A percentile compares a stretch with the other conserved stretches of the same genome.
Evolutionary conservation across 2,888 invertebrate species (phyloP).

Genomic region (Campoplex capitator): DNA sequence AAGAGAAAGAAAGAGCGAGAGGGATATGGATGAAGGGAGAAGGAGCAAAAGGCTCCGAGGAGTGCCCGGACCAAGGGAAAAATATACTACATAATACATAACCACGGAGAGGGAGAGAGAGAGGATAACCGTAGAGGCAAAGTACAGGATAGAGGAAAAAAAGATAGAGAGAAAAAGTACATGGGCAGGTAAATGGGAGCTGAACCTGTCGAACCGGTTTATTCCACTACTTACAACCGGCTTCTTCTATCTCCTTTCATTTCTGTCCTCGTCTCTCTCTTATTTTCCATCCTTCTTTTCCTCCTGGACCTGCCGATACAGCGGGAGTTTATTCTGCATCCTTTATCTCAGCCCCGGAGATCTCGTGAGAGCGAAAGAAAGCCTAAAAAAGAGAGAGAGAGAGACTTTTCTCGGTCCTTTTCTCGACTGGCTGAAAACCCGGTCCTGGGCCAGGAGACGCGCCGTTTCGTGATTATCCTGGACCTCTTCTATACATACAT

Average conservation of each 20-base stretch:
- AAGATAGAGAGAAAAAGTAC: conserved; percentile 69
- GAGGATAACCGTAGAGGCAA: conserved; percentile 46
- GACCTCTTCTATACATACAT: background rate
- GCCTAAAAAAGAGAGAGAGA: conserved; percentile 26
- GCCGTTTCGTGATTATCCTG: conserved; percentile 63
- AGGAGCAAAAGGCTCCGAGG: conserved; percentile 32
- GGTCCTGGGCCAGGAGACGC: conserved; percentile 59
- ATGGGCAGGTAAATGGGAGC: conserved; percentile 82
- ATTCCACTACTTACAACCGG: conserved; percentile 67
- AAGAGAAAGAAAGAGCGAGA: conserved; percentile 12
- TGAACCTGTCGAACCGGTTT: conserved; percentile 84
- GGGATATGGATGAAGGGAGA: conserved; percentile 19
- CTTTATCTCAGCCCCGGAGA: conserved; percentile 63
- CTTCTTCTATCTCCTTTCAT: conserved; percentile 50
- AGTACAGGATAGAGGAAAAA: conserved; percentile 21
- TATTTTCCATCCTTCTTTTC: conserved; percentile 43
- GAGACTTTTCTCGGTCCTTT: conserved; percentile 49
- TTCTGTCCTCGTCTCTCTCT: background rate
- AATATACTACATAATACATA: conserved; percentile 74
- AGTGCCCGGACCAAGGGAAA: conserved; percentile 31
- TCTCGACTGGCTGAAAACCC: conserved; percentile 57
- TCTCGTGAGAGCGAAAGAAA: conserved; percentile 30
- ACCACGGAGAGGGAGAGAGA: conserved; percentile 55
- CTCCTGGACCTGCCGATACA: conserved; percentile 53
- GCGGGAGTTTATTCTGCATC: conserved; percentile 64